Percentiles rank a stretch among this genome's conserved stretches.
Evolutionary conservation across 2,113 vertebrate genomes (phyloP).

Genomic region (Platycercus adscitus): DNA sequence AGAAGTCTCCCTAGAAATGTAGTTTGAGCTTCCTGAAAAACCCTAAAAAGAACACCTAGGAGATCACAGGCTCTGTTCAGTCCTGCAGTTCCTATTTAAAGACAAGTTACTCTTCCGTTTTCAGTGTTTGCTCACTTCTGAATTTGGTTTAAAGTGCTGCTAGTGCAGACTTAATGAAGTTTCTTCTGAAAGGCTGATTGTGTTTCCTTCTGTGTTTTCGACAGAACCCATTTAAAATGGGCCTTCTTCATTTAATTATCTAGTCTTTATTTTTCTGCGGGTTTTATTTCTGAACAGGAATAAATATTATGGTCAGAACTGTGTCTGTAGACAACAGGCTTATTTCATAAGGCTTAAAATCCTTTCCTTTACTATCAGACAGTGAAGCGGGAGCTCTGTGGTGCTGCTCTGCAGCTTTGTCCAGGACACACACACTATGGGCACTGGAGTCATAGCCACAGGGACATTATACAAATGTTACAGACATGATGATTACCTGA

Average conservation of each 20-base stretch:
- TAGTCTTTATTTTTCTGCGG: slow-evolving; percentile 14
- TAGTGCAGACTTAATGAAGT: slow-evolving; percentile 18
- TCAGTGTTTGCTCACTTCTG: not conserved
- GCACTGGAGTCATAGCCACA: not conserved
- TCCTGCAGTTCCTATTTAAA: slow-evolving; percentile 10
- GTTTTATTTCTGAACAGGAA: slow-evolving; percentile 20
- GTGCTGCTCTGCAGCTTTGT: rapidly evolving
- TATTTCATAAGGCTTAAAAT: not conserved
- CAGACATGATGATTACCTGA: rapidly evolving
- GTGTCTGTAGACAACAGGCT: not conserved
- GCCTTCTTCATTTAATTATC: slow-evolving; percentile 51
- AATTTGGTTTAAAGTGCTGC: slow-evolving; percentile 48
- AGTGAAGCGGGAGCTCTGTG: not conserved
- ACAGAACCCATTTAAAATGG: slow-evolving; percentile 57
- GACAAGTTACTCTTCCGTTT: not conserved
- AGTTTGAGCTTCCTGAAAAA: not conserved
- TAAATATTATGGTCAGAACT: not conserved
- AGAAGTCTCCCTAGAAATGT: not conserved
- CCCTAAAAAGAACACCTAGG: not conserved
- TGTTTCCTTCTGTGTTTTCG: slow-evolving; percentile 39
- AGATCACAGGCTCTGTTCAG: not conserved
- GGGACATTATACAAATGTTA: not conserved
- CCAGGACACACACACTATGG: rapidly evolving
- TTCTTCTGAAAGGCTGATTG: slow-evolving; percentile 34
- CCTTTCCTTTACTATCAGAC: not conserved